A percentile compares a stretch with the other conserved stretches of the same genome.
These are phyloP conservation scores for Acomys russatus DNA, from an alignment of 2,797 vertebrate species.

Conservation along the genomic window DNA sequence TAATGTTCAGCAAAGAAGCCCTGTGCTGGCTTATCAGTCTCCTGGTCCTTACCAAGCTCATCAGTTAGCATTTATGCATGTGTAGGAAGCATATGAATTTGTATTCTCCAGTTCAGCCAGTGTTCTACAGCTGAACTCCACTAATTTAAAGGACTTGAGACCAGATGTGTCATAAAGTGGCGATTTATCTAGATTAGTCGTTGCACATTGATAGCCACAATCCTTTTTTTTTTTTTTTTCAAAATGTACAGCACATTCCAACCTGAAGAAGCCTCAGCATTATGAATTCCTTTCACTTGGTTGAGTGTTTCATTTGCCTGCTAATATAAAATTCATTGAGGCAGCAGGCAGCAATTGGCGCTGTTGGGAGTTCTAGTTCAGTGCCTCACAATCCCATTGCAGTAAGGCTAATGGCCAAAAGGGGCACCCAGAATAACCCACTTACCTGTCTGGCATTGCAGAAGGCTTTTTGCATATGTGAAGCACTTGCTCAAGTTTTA, in stretches of 20 bases:
- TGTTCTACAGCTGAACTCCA: slow-evolving; percentile 70
- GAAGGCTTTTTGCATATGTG: slow-evolving; percentile 65
- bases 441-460: slow-evolving; percentile 71
- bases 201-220: slow-evolving; percentile 65
- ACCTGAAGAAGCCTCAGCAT: slow-evolving; percentile 66
- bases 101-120: slow-evolving; percentile 66
- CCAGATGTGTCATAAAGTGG: slow-evolving; percentile 62
- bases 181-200: slow-evolving; percentile 74
- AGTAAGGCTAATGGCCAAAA: slow-evolving; percentile 74
- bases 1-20: slow-evolving; percentile 58
- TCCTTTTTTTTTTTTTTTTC: slow-evolving; percentile 71
- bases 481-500: slow-evolving; percentile 43
- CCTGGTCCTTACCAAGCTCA: slow-evolving; percentile 67
- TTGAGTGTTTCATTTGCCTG: slow-evolving; percentile 83
- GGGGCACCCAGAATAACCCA: slow-evolving; percentile 74
- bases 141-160: slow-evolving; percentile 80
- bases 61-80: slow-evolving; percentile 74
- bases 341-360: slow-evolving; percentile 74
- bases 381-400: slow-evolving; percentile 64
- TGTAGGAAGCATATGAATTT: slow-evolving; percentile 71
- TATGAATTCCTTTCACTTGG: slow-evolving; percentile 83
- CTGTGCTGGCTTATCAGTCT: slow-evolving; percentile 59
- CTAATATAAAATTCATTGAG: slow-evolving; percentile 85
- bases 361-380: slow-evolving; percentile 78
- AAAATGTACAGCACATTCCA: slow-evolving; percentile 68